Evolutionary conservation across 2,888 invertebrate genomes (phyloP), one percentile per base, ranked within the genome.

Genomic region (Nemapogon koenigi): DNA sequence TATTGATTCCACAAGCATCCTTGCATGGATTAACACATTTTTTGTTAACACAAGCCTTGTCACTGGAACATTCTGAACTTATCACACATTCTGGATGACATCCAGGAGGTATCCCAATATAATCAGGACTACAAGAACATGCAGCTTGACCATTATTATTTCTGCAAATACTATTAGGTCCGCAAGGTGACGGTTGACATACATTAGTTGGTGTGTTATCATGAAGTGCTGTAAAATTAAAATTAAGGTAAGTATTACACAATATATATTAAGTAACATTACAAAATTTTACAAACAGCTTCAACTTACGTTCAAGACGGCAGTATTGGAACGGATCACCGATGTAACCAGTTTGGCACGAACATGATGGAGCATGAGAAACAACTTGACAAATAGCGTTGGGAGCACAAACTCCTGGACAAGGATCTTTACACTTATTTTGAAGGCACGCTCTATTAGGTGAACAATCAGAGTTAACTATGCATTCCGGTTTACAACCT

Each of bases 21-120:
- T 81, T 66, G 49, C 93, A 93, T 26, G 93, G 92, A 60, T 91
- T 83, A 33, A 75, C 66, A 57, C 93, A 94, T 68, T 89, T 90
- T 46, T 88, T 86, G 52, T 86, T 84, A 7, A 89, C 68, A 53
- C 93, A 93, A 3, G 91, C 88, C 55, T 83, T 84, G 47, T 88
- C 84, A 38, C 80, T 76, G 2, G 86, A 61, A 61, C 93, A 93
- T 61, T 91, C 91, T 1, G 87, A 82, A 51, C 88, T 91, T 28
- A 86, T 78, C 7, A 85, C 81, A 58, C 91, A 92, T 63, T 91
- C 90, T 10, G 90, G 90, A 35, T 87, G 82, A 57, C 90, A 91
- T 17, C 85, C 85, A 41, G 87, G 88, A 26, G 91, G 90, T 48
- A 81, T 80, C 19, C 91, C 91, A 16, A 85, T 75, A 51, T 86